Conservation (phyloP, 2,888 invertebrate genomes). For the Celastrina argiolus region DNA sequence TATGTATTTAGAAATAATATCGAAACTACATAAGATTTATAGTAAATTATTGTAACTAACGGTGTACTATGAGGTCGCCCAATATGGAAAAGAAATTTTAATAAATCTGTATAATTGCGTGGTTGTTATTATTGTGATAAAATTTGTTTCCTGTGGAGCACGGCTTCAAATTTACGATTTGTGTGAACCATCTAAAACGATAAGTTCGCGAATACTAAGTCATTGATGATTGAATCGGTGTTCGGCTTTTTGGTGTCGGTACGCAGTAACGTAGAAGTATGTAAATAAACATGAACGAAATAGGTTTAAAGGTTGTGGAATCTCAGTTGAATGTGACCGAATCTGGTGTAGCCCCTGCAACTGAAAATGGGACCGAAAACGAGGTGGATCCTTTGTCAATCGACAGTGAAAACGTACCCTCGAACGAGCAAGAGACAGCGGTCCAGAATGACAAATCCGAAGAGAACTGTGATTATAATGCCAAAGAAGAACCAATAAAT, state of each 20-base stretch:
- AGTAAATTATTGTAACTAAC: conserved; percentile 34
- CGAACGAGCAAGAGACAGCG: conserved; percentile 40
- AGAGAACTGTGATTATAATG: conserved; percentile 69
- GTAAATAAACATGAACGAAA: conserved; percentile 78
- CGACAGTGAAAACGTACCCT: conserved; percentile 45
- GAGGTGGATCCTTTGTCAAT: conserved; percentile 66
- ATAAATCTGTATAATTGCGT: conserved; percentile 41
- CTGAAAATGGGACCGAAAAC: conserved; percentile 49
- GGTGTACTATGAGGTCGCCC: conserved; percentile 47
- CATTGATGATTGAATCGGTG: conserved; percentile 51
- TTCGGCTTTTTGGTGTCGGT: conserved; percentile 68
- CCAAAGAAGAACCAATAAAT: conserved; percentile 65
- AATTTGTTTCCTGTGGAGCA: conserved; percentile 28
- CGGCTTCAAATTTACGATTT: conserved; percentile 28
- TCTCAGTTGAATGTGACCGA: conserved; percentile 58
- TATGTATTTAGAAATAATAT: conserved; percentile 44
- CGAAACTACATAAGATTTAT: conserved; percentile 62
- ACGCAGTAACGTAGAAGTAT: conserved; percentile 66
- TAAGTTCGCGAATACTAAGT: conserved; percentile 59
- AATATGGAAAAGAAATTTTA: conserved; percentile 59
- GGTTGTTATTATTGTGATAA: conserved; percentile 27
- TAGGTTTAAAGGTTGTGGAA: conserved; percentile 69
- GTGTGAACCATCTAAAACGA: conserved; percentile 39
- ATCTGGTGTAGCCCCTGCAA: conserved; percentile 49
- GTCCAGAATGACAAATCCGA: conserved; percentile 38